Evolutionary conservation across 2,888 invertebrate genomes (phyloP).

Genomic region (Ornithoptera alexandrae): DNA sequence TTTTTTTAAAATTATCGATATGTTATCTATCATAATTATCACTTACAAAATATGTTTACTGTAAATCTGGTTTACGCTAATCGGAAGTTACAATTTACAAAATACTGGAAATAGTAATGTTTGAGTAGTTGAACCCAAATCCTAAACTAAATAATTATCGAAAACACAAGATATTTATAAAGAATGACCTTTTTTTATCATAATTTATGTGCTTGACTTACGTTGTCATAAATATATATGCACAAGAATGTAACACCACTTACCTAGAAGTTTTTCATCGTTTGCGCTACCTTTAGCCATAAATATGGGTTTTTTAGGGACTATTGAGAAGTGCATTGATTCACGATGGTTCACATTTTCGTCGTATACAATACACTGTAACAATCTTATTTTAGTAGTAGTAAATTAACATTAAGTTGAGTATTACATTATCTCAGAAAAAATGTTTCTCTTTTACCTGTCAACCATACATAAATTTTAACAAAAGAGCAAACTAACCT

Average conservation of each 20-base stretch:
- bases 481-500: constrained; percentile 15
- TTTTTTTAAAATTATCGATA: too few relatives aligned
- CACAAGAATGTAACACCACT: constrained; percentile 13
- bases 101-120: too few relatives aligned
- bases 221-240: too few relatives aligned
- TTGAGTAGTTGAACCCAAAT: too few relatives aligned
- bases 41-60: too few relatives aligned
- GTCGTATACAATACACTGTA: constrained; percentile 93
- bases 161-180: neutral
- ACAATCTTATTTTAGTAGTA: constrained; percentile 4
- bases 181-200: neutral
- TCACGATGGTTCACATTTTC: constrained; percentile 92
- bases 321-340: constrained; percentile 94
- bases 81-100: too few relatives aligned
- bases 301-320: constrained; percentile 90
- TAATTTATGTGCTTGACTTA: neutral
- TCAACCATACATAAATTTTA: neutral
- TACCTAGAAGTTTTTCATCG: constrained; percentile 83
- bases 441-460: neutral
- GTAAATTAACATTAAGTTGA: neutral
- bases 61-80: too few relatives aligned
- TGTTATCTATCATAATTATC: too few relatives aligned
- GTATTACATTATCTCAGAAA: neutral
- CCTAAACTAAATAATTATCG: too few relatives aligned
- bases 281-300: constrained; percentile 84